Evolutionary conservation across 2,797 vertebrate species (phyloP).

Genomic region (Danio aesculapii): DNA sequence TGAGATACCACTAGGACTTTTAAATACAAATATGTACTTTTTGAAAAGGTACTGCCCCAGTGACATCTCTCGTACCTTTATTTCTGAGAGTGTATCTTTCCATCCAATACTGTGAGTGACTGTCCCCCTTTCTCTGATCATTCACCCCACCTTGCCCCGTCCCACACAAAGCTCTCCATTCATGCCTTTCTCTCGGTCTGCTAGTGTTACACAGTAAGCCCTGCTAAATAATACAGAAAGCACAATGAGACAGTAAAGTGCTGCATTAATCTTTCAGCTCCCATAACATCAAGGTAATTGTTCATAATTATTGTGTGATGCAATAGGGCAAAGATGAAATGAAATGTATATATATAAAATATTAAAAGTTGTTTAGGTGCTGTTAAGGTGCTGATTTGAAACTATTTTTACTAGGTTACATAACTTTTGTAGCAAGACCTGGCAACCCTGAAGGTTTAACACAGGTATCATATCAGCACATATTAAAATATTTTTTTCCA

Average conservation of each 20-base stretch:
- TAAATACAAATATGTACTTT: no score
- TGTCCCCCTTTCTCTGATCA: conserved; percentile 48
- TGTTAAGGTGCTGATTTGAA: no score
- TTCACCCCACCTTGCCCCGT: conserved; percentile 41
- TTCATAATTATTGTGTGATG: conserved; percentile 64
- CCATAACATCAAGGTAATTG: conserved; percentile 59
- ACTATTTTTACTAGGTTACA: background rate
- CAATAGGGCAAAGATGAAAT: conserved; percentile 46
- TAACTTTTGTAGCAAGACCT: background rate
- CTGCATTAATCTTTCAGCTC: conserved; percentile 68
- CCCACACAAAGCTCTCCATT: conserved; percentile 77
- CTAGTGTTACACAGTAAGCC: conserved; percentile 71
- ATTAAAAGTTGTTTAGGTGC: no score
- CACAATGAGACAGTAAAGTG: conserved; percentile 64
- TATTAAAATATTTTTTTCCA: background rate
- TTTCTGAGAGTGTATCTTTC: no score
- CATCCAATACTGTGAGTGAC: conserved; percentile 48
- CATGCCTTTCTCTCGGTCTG: conserved; percentile 62
- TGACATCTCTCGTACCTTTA: no score
- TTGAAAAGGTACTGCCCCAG: no score
- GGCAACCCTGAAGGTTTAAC: background rate
- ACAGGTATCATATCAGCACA: background rate
- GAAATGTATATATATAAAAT: no score
- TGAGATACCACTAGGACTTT: no score
- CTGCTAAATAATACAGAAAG: conserved; percentile 62